These are phyloP conservation scores for Drosophila infuscata DNA, from an alignment of 2,888 invertebrate genomes.

Conservation along the genomic window DNA sequence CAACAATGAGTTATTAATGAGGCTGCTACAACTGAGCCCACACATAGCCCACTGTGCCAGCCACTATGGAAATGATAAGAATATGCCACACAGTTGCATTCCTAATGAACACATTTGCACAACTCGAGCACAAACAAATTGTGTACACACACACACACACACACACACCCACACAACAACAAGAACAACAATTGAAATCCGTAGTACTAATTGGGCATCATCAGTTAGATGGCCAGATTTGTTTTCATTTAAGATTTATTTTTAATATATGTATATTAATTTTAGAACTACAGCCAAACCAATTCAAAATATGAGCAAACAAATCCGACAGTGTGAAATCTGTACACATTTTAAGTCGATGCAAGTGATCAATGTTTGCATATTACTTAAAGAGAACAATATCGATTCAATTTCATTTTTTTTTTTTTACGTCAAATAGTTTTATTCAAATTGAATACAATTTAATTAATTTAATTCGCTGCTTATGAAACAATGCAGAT, in stretches of 20 bases:
- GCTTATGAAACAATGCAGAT: neutral
- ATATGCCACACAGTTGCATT: slow-evolving; percentile 63
- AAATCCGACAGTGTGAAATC: neutral
- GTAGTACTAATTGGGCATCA: slow-evolving; percentile 49
- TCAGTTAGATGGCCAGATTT: too few relatives aligned
- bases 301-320: too few relatives aligned
- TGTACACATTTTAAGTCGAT: neutral
- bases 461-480: neutral
- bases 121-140: slow-evolving; percentile 2
- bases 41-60: slow-evolving; percentile 21
- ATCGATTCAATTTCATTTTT: neutral
- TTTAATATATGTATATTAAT: neutral
- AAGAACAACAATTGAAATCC: slow-evolving; percentile 1
- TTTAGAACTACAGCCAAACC: too few relatives aligned
- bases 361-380: neutral
- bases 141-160: slow-evolving; percentile 8
- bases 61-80: slow-evolving; percentile 25
- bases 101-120: slow-evolving; percentile 67
- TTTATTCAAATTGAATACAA: too few relatives aligned
- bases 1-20: slow-evolving; percentile 73
- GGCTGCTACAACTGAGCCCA: slow-evolving; percentile 22
- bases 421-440: too few relatives aligned
- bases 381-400: neutral
- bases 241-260: neutral
- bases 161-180: slow-evolving; percentile 2